Percentiles rank a stretch among this genome's conserved stretches.
phyloP scores from a whole-genome alignment of 2,113 vertebrate species.

The Pygoscelis adeliae region DNA sequence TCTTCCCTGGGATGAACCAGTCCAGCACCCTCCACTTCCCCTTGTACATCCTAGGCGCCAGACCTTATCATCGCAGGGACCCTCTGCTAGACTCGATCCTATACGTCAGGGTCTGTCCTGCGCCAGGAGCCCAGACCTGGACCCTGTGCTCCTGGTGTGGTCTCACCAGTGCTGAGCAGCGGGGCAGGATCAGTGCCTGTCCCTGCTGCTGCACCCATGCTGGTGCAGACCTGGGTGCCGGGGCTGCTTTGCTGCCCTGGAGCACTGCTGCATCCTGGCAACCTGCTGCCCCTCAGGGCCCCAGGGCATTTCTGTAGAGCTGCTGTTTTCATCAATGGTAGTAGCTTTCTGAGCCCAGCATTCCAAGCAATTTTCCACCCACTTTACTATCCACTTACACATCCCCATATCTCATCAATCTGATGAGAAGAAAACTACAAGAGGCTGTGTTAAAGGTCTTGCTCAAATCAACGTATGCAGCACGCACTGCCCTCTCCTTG shows the following conservation, averaged over 20 bases:
- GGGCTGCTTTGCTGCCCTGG: not conserved
- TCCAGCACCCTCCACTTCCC: not conserved
- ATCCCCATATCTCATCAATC: not conserved
- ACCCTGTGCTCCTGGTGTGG: fast-evolving
- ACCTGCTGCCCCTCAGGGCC: not conserved
- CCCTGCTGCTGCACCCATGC: not conserved
- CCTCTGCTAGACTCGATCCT: fast-evolving
- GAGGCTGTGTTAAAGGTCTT: not conserved
- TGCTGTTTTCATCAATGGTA: not conserved
- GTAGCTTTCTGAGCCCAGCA: not conserved
- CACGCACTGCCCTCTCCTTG: not conserved
- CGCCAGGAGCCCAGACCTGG: not conserved
- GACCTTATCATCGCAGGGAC: fast-evolving
- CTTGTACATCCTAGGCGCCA: fast-evolving
- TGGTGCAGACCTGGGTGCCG: not conserved
- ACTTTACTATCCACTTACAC: not conserved
- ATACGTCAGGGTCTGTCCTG: fast-evolving
- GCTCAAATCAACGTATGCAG: not conserved
- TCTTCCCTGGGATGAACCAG: not conserved
- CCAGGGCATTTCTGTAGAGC: not conserved
- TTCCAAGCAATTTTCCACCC: not conserved
- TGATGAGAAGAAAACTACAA: not conserved
- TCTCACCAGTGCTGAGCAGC: fast-evolving
- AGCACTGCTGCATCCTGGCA: not conserved
- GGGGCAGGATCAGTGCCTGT: not conserved